Percentiles rank a stretch among this genome's conserved stretches.
phyloP scores from a whole-genome alignment of 2,888 invertebrate species.

The Agrochola circellaris region DNA sequence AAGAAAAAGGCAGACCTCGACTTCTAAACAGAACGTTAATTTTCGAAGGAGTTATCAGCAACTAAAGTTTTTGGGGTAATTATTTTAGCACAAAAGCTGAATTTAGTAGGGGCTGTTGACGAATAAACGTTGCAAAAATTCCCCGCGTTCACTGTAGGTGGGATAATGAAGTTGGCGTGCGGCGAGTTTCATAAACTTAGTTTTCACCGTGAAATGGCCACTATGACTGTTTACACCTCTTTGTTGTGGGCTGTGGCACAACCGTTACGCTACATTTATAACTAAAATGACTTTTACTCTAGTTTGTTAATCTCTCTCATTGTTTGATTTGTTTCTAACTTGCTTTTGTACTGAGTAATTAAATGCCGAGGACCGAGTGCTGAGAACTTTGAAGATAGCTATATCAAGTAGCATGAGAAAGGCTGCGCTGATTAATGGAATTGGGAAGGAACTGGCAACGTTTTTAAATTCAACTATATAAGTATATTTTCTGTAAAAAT shows the following conservation, averaged over 20 bases:
- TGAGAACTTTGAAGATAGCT: conserved; percentile 27
- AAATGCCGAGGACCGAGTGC: conserved; percentile 25
- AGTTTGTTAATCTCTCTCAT: conserved; percentile 51
- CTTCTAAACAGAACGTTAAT: conserved; percentile 37
- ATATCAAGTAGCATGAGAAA: conserved; percentile 4
- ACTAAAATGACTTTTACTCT: conserved; percentile 47
- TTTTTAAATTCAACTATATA: neutral
- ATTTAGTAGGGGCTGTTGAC: conserved; percentile 33
- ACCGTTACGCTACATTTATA: conserved; percentile 54
- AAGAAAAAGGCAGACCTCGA: conserved; percentile 20
- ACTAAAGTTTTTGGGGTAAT: conserved; percentile 48
- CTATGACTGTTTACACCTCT: conserved; percentile 69
- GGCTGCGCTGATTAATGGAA: conserved; percentile 22
- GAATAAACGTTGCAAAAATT: conserved; percentile 59
- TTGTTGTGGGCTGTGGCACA: conserved; percentile 58
- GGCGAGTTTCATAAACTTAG: conserved; percentile 64
- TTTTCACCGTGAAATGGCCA: conserved; percentile 71
- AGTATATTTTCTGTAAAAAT: neutral
- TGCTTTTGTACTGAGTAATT: conserved; percentile 43
- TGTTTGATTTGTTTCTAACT: conserved; percentile 53
- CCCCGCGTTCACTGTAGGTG: conserved; percentile 55
- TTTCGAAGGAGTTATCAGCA: conserved; percentile 43
- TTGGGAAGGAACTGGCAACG: conserved; percentile 12
- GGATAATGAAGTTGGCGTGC: conserved; percentile 72
- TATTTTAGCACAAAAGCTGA: conserved; percentile 49